A percentile compares a stretch with the other conserved stretches of the same genome.
Conservation (phyloP, 2,888 invertebrate species). For the Oscheius onirici region DNA sequence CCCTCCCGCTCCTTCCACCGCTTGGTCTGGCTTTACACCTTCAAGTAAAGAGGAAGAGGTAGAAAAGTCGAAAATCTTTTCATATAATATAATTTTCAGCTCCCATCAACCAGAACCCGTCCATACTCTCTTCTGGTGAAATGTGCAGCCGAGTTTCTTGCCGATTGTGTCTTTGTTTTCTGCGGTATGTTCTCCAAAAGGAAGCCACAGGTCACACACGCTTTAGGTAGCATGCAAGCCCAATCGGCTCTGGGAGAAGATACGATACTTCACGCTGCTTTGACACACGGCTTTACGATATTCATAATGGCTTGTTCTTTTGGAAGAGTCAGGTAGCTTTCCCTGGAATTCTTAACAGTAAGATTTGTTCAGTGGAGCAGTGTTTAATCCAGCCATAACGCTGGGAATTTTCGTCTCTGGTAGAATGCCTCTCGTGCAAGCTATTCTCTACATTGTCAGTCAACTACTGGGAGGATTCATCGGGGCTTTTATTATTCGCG, state of each 20-base stretch:
- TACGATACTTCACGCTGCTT: slow-evolving; percentile 56
- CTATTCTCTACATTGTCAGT: slow-evolving; percentile 54
- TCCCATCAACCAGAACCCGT: not conserved
- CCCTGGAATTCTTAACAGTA: not conserved
- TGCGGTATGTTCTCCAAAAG: not conserved
- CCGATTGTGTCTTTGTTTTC: slow-evolving; percentile 18
- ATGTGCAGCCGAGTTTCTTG: slow-evolving; percentile 15
- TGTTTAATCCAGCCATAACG: slow-evolving; percentile 74
- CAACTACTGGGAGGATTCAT: slow-evolving; percentile 72
- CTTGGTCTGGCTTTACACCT: no score
- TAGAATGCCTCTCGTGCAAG: slow-evolving; percentile 46
- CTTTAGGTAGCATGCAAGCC: slow-evolving; percentile 28
- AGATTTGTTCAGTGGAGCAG: slow-evolving; percentile 72
- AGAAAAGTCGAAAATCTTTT: no score
- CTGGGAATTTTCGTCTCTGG: slow-evolving; percentile 67
- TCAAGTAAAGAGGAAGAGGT: no score
- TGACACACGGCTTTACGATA: slow-evolving; percentile 65
- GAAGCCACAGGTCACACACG: not conserved
- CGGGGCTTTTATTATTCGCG: slow-evolving; percentile 68
- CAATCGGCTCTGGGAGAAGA: slow-evolving; percentile 21
- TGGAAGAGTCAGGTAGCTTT: slow-evolving; percentile 49
- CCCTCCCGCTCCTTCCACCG: no score
- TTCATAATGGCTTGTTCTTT: slow-evolving; percentile 62
- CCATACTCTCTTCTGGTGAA: slow-evolving; percentile 20
- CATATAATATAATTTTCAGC: no score